Percentiles rank a stretch among this genome's conserved stretches.
phyloP scores from a whole-genome alignment of 2,797 vertebrate species.

The Hozukius guyotensis region DNA sequence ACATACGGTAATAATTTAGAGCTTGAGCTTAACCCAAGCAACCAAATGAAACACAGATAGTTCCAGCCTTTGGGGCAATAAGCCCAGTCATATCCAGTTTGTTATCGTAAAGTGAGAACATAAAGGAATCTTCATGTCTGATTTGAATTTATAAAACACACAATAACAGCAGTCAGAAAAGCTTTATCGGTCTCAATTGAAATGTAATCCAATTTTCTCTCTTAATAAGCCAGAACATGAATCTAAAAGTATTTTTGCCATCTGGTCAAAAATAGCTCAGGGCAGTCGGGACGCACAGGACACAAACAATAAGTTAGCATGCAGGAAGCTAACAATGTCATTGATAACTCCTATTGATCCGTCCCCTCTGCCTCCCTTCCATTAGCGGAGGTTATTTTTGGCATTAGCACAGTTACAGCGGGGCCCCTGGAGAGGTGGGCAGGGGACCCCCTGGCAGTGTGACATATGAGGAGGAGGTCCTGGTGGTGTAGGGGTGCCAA shows the following conservation, averaged over 20 bases:
- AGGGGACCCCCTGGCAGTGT: constrained; percentile 73
- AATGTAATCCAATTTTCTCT: constrained; percentile 7
- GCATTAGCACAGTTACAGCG: constrained; percentile 66
- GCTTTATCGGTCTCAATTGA: not conserved
- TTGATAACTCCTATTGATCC: constrained; percentile 82
- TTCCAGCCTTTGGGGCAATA: not conserved
- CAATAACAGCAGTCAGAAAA: constrained; percentile 6
- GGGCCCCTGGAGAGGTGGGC: constrained; percentile 63
- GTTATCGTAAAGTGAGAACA: constrained; percentile 2
- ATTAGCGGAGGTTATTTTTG: constrained; percentile 78
- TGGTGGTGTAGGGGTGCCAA: constrained; percentile 51
- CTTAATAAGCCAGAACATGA: not conserved
- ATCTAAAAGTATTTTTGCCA: constrained; percentile 24
- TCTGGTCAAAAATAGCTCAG: constrained; percentile 47
- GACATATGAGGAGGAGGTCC: constrained; percentile 74
- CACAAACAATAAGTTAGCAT: constrained; percentile 58
- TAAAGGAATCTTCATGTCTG: constrained; percentile 6
- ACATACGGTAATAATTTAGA: constrained; percentile 22
- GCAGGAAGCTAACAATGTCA: constrained; percentile 73
- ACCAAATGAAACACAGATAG: constrained; percentile 10
- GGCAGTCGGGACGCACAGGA: constrained; percentile 26
- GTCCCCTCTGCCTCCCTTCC: constrained; percentile 65
- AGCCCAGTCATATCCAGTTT: constrained; percentile 16
- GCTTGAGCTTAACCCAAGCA: constrained; percentile 18
- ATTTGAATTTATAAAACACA: constrained; percentile 23